Evolutionary conservation across 2,797 vertebrate species (phyloP).

Genomic region (Pelochelys cantorii): DNA sequence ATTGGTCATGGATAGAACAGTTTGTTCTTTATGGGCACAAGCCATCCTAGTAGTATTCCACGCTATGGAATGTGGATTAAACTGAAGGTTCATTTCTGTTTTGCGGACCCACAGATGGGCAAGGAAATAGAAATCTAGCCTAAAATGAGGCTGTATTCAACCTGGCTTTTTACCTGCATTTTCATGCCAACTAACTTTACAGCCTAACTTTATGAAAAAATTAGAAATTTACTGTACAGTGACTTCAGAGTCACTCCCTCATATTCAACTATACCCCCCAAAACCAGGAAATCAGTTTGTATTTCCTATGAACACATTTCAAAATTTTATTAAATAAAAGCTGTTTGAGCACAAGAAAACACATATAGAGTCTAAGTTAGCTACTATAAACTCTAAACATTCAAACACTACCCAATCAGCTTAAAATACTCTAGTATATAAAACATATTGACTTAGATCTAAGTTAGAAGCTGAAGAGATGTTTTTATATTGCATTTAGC

Average conservation of each 20-base stretch:
- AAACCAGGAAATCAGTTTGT: accelerated
- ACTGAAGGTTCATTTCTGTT: background rate
- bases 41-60: background rate
- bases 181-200: background rate
- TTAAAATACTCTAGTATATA: background rate
- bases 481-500: background rate
- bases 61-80: background rate
- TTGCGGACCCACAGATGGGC: accelerated
- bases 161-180: background rate
- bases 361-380: background rate
- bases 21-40: background rate
- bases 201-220: background rate
- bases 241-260: background rate
- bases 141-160: background rate
- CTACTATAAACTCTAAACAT: background rate
- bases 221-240: background rate
- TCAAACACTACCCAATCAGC: background rate
- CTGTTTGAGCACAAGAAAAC: background rate
- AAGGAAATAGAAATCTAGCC: background rate
- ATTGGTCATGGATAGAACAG: background rate
- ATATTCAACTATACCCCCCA: background rate
- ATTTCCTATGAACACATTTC: background rate
- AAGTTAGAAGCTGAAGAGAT: background rate
- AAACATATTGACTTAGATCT: background rate
- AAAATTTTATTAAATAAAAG: background rate